These are phyloP conservation scores for Crocidura indochinensis DNA, from an alignment of 2,797 vertebrate species.

Conservation along the genomic window DNA sequence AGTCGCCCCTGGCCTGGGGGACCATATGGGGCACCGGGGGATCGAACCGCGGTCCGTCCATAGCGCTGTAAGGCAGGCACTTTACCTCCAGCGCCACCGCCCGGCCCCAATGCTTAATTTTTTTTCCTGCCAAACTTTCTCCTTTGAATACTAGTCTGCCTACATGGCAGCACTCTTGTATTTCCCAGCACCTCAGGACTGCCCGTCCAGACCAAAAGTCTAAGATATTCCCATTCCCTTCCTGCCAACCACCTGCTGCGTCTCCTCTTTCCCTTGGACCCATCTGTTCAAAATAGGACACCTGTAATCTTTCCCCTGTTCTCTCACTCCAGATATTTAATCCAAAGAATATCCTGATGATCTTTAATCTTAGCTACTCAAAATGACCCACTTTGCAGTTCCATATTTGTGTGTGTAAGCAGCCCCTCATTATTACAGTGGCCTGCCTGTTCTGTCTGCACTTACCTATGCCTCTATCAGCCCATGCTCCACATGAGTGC, in stretches of 20 bases:
- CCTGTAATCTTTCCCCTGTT: neutral
- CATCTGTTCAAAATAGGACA: neutral
- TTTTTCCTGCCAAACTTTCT: constrained; percentile 4
- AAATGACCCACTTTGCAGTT: too few relatives aligned
- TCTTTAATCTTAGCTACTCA: too few relatives aligned
- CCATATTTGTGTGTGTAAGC: too few relatives aligned
- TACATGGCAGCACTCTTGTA: neutral
- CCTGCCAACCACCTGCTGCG: neutral
- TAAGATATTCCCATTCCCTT: neutral
- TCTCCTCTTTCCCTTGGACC: neutral
- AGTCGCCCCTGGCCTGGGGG: too few relatives aligned
- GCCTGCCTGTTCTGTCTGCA: too few relatives aligned
- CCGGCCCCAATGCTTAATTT: neutral
- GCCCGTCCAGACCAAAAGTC: neutral
- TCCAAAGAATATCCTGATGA: neutral
- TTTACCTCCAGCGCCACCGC: too few relatives aligned
- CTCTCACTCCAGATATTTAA: neutral
- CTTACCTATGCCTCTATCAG: too few relatives aligned
- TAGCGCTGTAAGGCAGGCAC: too few relatives aligned
- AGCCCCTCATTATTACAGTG: too few relatives aligned
- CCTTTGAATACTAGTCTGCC: neutral
- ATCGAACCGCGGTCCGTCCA: too few relatives aligned
- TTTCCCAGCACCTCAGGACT: neutral
- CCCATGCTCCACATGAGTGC: too few relatives aligned
- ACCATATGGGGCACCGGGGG: too few relatives aligned